phyloP scores from a whole-genome alignment of 2,888 invertebrate species.

The Diaphora mendica region DNA sequence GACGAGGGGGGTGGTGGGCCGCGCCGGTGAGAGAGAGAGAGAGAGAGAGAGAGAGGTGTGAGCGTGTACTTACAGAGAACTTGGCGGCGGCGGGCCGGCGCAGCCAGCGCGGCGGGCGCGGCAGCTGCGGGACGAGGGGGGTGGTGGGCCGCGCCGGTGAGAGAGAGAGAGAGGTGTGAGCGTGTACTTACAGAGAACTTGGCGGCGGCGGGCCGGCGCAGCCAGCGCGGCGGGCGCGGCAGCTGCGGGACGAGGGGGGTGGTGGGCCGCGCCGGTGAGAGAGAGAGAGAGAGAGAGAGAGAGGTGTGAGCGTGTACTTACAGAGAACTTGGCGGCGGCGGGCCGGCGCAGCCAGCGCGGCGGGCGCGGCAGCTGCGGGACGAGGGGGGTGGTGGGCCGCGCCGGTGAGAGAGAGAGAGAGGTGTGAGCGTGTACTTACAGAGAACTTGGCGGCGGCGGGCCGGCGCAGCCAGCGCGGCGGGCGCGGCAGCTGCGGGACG shows the following conservation, averaged over 20 bases:
- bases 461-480: constrained; percentile 82
- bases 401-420: too few species aligned
- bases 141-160: constrained; percentile 43
- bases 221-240: constrained; percentile 76
- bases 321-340: constrained; percentile 50
- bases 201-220: constrained; percentile 77
- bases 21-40: too few species aligned
- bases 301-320: too few species aligned
- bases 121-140: constrained; percentile 86
- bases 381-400: constrained; percentile 61
- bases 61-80: too few species aligned
- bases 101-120: constrained; percentile 79
- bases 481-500: constrained; percentile 88
- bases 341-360: constrained; percentile 78
- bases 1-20: constrained; percentile 51
- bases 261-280: too few species aligned
- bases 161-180: too few species aligned
- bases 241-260: constrained; percentile 87
- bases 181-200: too few species aligned
- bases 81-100: constrained; percentile 74
- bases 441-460: constrained; percentile 91
- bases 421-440: too few species aligned
- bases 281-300: too few species aligned
- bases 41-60: too few species aligned
- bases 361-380: constrained; percentile 88